Percentiles rank a stretch among this genome's conserved stretches.
Conservation (phyloP, 2,888 invertebrate species). For the Drosophila rellima region DNA sequence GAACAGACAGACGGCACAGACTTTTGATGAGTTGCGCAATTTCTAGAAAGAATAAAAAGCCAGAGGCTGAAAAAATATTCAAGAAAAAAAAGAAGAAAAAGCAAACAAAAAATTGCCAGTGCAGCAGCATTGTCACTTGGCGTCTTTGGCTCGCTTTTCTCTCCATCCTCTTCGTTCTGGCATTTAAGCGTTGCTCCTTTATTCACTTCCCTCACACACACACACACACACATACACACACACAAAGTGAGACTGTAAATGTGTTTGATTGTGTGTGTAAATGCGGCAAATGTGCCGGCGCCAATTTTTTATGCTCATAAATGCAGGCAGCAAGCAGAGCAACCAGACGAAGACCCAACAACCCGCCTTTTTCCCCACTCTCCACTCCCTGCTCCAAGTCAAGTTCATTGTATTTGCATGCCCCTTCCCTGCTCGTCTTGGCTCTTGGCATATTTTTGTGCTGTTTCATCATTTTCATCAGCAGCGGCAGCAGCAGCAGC, state of each 20-base stretch:
- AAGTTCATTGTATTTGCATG: slow-evolving; percentile 80
- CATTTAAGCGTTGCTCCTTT: slow-evolving; percentile 66
- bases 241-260: slow-evolving; percentile 8
- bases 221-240: slow-evolving; percentile 5
- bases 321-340: slow-evolving; percentile 59
- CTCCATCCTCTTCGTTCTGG: slow-evolving; percentile 29
- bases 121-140: slow-evolving; percentile 66
- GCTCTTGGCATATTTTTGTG: slow-evolving; percentile 74
- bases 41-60: slow-evolving; percentile 28
- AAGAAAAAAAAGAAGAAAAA: slow-evolving; percentile 11
- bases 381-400: slow-evolving; percentile 24
- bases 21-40: slow-evolving; percentile 74
- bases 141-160: slow-evolving; percentile 46
- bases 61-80: slow-evolving; percentile 27
- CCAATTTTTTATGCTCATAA: slow-evolving; percentile 78
- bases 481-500: slow-evolving; percentile 31
- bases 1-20: slow-evolving; percentile 40
- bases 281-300: slow-evolving; percentile 71
- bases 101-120: slow-evolving; percentile 39
- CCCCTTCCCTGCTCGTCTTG: neutral
- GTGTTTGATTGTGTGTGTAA: slow-evolving; percentile 75
- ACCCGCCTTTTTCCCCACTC: slow-evolving; percentile 1
- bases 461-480: slow-evolving; percentile 83
- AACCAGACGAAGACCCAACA: slow-evolving; percentile 20
- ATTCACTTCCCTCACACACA: slow-evolving; percentile 6